Evolutionary conservation across 2,888 invertebrate species (phyloP), one percentile per base, ranked within the genome.

Genomic region (Philereme vetulata): DNA sequence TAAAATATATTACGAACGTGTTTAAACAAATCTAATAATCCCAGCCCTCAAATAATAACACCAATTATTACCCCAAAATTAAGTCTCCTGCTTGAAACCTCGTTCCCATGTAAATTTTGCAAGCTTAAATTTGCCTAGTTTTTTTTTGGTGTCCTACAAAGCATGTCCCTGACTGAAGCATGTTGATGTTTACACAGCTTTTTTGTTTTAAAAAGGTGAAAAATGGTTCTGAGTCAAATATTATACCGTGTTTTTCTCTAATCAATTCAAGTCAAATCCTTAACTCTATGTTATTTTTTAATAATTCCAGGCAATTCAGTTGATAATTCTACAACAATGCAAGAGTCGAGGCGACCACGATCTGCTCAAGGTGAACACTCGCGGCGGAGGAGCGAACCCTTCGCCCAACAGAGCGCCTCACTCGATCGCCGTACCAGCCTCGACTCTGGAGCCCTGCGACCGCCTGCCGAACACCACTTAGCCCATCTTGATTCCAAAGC

Each of bases 361-460:
- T 90, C 88, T 60, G 82, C 76, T 76, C 86, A 82, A 59, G 92
- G 81, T 80, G 93, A 84, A 76, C 93, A 84, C 84, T 93, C 85
- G 72, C 84, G 90, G 50, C 82, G 89, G 56, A 82, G 84, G 67
- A 90, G 84, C 76, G 90, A 89, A 76, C 88, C 90, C 46, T 88
- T 85, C 74, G 85, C 86, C 46, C 83, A 85, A 56, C 78, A 83
- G 38, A 81, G 83, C 65, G 78, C 72, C 45, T 86, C 90, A 51
- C 78, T 86, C 60, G 87, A 88, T 75, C 92, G 95, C 58, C 93
- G 95, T 67, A 93, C 94, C 63, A 95, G 95, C 76, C 93, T 95
- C 76, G 94, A 95, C 72, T 81, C 84, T 61, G 82, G 93, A 85
- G 75, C 86, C 49, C 75, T 87, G 9, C 86, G 86, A 57, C 56